Conservation (phyloP, 2,113 vertebrate species). For the Trochalopteron elliotii region DNA sequence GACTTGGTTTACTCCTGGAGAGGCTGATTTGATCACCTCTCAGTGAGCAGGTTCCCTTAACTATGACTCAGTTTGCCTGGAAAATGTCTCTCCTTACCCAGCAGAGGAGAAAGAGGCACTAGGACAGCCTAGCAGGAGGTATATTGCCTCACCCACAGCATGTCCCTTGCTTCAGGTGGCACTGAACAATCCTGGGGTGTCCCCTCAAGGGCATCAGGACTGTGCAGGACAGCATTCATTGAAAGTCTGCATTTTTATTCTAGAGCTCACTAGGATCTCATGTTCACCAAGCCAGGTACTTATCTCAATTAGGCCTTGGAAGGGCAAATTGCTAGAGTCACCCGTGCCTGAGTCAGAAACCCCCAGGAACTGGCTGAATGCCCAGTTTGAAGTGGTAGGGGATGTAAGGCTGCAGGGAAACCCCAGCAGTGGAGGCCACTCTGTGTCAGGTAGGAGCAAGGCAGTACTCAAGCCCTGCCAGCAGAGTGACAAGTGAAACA, state of each 20-base stretch:
- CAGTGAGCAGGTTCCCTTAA: fast-evolving
- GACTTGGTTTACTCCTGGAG: background rate
- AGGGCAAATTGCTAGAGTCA: background rate
- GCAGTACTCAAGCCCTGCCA: background rate
- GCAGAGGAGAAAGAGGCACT: background rate
- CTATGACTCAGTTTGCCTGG: background rate
- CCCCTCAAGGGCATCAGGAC: background rate
- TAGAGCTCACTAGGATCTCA: background rate
- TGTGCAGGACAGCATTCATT: background rate
- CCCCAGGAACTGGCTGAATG: background rate
- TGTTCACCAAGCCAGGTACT: background rate
- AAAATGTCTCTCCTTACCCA: background rate
- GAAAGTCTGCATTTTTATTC: background rate
- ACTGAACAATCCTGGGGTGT: background rate
- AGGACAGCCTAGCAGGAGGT: background rate
- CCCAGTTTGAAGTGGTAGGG: background rate
- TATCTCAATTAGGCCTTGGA: background rate
- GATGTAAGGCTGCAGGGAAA: background rate
- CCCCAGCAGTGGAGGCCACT: background rate
- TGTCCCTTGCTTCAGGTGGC: background rate
- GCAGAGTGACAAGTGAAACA: background rate
- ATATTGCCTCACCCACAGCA: background rate
- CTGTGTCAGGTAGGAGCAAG: background rate
- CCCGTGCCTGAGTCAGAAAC: fast-evolving
- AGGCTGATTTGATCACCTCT: background rate